Evolutionary conservation across 2,888 invertebrate genomes (phyloP), one percentile per base, ranked within the genome.

Genomic region (Mylabris sibirica): DNA sequence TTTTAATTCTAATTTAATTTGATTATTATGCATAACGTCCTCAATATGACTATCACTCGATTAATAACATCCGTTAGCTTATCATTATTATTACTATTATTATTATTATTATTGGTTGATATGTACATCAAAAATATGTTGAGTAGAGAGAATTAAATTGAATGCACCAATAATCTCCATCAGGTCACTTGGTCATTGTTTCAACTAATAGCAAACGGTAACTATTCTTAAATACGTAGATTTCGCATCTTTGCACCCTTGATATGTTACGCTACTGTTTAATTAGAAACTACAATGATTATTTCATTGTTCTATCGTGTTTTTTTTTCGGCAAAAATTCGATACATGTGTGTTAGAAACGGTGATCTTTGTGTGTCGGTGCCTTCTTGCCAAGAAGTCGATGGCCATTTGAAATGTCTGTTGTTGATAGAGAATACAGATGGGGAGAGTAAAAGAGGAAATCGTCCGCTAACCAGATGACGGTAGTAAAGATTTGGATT

Each of bases 281-380:
- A 30, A 30, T 30, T 30, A 8, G 64, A 69, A 71, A 73, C 71
- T 75, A 71, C 75, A 73, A 73, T 73, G 72, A 75, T 72, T 75
- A 70, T 68, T 65, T 49, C 22, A 38, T 20, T 41, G 30, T 44
- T 38, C 9, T n/a, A 22, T 44, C 24, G 14, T 4, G 5, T 59
- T 59, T 30, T 14, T 59, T 59, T 30, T 57, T 12, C n/a, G 22
- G 12, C 24, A 24, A 59, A 30, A 59, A 12, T 30, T 59, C 6
- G 5, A 30, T 6, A 30, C 49, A 4, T 64, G 49, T 49, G 17
- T 20, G 49, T 9, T 30, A 30, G 30, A 24, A 20, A 57, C 34
- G 30, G 14, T n/a, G 41, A n/a, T 41, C 3, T 44, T 64, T 67
- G 17, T 49, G 17, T 44, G 6, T 44, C 6, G 0, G 11, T 49